Evolutionary conservation across 1,140 invertebrate genomes (phyloP), one percentile per base, ranked within the genome.

Genomic region (Diachasma alloeum): DNA sequence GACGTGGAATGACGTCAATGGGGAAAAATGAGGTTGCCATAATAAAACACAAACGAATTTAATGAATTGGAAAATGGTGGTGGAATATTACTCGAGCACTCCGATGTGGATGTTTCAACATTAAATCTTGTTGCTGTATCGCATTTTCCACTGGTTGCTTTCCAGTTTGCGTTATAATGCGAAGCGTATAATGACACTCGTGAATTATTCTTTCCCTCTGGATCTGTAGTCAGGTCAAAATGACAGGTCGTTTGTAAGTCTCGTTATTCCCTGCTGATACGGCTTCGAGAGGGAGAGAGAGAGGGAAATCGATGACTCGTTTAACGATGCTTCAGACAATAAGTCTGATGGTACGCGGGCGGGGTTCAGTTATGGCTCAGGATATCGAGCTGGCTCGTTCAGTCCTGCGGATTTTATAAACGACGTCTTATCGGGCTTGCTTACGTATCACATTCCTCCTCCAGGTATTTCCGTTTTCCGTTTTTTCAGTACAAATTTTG

Each of bases 371-470:
- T 56, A 56, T 56, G 48, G 48, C 48, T 56, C 4, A 4, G 48
- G 48, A 56, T 56, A 56, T 42, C 39, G 48, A n/a, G 2, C n/a
- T 22, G 19, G n/a, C 42, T 72, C 19, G 42, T 74, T 66, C 56
- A 56, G n/a, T 56, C 72, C 72, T 67, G n/a, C 5, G 24, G 22
- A 13, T 67, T n/a, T 36, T 75, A 68, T 68, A 36, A 68, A 36
- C 66, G 19, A 36, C 66, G 19, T 0, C 39, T 59, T 46, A 68
- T 67, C 19, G 39, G 10, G 4, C 39, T 59, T 13, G 19, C 31
- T 39, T 42, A 26, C 19, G n/a, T 37, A 10, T 73, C 4, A 72
- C 80, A 77, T 81, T 46, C 67, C 26, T 67, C 74, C 19, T 77
- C 77, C 71, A 44, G 66, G 48, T 31, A 66, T 66, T 42, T 6